These are phyloP conservation scores for Hyposmocoma kahamanoa DNA, from an alignment of 1,140 invertebrate species.

Conservation along the genomic window DNA sequence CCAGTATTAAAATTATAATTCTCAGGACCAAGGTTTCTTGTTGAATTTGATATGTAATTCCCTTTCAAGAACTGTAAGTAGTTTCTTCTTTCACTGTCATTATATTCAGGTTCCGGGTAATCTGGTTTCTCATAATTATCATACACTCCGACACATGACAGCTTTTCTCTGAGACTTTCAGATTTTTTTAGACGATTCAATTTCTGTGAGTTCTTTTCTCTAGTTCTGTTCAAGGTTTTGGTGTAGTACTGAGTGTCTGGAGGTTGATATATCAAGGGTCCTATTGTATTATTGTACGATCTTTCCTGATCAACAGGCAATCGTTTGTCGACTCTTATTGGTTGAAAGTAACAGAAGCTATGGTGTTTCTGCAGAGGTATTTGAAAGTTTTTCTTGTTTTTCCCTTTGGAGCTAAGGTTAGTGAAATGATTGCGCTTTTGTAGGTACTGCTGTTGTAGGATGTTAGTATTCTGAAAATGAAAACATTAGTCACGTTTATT, in stretches of 20 bases:
- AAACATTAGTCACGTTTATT: slow-evolving; percentile 43
- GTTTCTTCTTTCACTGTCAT: slow-evolving; percentile 65
- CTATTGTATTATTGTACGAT: slow-evolving; percentile 68
- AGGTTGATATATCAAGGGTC: slow-evolving; percentile 57
- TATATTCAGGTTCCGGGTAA: slow-evolving; percentile 71
- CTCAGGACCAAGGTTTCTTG: slow-evolving; percentile 49
- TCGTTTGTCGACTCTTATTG: slow-evolving; percentile 68
- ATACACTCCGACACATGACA: slow-evolving; percentile 67
- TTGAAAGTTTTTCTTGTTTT: slow-evolving; percentile 76
- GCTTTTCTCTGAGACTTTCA: slow-evolving; percentile 66
- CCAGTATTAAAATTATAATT: slow-evolving; percentile 52
- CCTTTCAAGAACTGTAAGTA: slow-evolving; percentile 65
- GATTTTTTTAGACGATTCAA: slow-evolving; percentile 66
- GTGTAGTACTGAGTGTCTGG: slow-evolving; percentile 61
- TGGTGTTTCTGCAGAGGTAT: slow-evolving; percentile 80
- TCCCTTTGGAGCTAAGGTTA: slow-evolving; percentile 63
- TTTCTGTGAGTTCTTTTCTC: slow-evolving; percentile 63
- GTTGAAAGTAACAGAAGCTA: slow-evolving; percentile 80
- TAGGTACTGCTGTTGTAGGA: slow-evolving; percentile 70
- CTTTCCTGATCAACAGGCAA: slow-evolving; percentile 59
- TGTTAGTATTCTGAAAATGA: slow-evolving; percentile 73
- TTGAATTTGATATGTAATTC: slow-evolving; percentile 66
- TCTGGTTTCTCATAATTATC: slow-evolving; percentile 61
- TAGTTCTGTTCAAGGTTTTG: slow-evolving; percentile 66
- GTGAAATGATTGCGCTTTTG: slow-evolving; percentile 68